Base-by-base conservation (phyloP, 2,888 invertebrate species). In the Griposia aprilina region DNA sequence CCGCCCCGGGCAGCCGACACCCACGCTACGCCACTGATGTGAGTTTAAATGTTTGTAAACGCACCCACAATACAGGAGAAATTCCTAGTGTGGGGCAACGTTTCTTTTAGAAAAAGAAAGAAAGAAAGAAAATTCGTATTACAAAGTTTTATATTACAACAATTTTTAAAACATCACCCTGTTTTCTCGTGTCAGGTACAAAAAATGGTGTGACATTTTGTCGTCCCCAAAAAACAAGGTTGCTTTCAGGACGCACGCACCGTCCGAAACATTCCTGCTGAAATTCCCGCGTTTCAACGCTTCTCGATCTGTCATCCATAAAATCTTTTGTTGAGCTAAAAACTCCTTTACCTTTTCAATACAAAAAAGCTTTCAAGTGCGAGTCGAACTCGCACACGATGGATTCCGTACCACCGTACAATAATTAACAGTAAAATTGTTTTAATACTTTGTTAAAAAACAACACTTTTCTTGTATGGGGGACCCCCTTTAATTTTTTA, bases 231-330 rank as follows among this genome's bases (percentile, higher is more conserved):
- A 72, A 66, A 60, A 20, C 0, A 41, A 20, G 17, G 8, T 6
- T 30, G 5, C 41, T 15, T 59, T 63, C 13, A 45, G n/a, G 20
- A 26, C 10, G 62, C 74, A 63, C 62, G 36, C 30, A 2, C 11
- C 20, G 20, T 86, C 30, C 13, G 36, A 67, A 76, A 69, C 67
- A 82, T 82, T 76, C 65, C 36, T 15, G 1, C 52, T 30, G 0
- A 73, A 73, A 72, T 62, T 62, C 63, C 23, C 48, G 17, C 15
- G 60, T 68, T 48, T 26, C 23, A 10, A 52, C 48, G 36, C 57
- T 26, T 52, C 17, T 30, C 84, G 62, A 83, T 87, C 70, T 65
- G 68, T 83, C 84, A 87, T 76, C 41, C 48, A 71, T 60, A 74
- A 41, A 73, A 71, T 62, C 74, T 79, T 84, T 84, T 87, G 63